Base-by-base conservation (phyloP, 2,888 invertebrate genomes). In the Lumbricus terrestris region DNA sequence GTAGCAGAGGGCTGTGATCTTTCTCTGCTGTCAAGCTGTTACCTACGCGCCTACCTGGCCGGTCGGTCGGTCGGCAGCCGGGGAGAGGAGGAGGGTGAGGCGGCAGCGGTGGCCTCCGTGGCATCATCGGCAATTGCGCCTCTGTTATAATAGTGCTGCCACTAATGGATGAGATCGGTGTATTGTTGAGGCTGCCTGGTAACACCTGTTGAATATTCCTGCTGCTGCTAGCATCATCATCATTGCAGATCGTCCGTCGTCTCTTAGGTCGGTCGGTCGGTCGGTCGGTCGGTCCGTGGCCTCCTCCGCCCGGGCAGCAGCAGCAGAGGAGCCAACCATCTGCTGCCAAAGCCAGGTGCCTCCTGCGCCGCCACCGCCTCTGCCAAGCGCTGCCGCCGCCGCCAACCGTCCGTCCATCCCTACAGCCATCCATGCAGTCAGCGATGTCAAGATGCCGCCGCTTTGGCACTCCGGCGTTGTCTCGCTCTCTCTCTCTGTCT, bases 61-160 rank as follows among this genome's bases (percentile, higher is more conserved):
- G 69, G n/a, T 29, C n/a, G n/a, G 69, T n/a, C 69, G 69, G 29
- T 11, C 11, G n/a, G 6, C 69, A n/a, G 69, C 69, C 69, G 29
- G 4, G 69, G n/a, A 29, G n/a, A 69, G 69, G 69, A 29, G n/a
- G 69, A 5, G 69, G 69, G 4, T 8, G 69, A 8, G 69, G n/a
- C n/a, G 8, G 29, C 6, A n/a, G n/a, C 29, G 69, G 69, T n/a
- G n/a, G n/a, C n/a, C n/a, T n/a, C n/a, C n/a, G n/a, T n/a, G n/a
- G n/a, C n/a, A n/a, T n/a, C 69, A 69, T 69, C 69, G 8, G 69
- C 69, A 5, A 8, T n/a, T 29, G 69, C 69, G 69, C 69, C n/a
- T 69, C 69, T n/a, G 69, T 69, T 69, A n/a, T n/a, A n/a, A n/a
- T n/a, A n/a, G n/a, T n/a, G 69, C 69, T 69, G 69, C 69, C 69